These are phyloP conservation scores for Teleogryllus oceanicus DNA, from an alignment of 2,888 invertebrate genomes.

Conservation along the genomic window DNA sequence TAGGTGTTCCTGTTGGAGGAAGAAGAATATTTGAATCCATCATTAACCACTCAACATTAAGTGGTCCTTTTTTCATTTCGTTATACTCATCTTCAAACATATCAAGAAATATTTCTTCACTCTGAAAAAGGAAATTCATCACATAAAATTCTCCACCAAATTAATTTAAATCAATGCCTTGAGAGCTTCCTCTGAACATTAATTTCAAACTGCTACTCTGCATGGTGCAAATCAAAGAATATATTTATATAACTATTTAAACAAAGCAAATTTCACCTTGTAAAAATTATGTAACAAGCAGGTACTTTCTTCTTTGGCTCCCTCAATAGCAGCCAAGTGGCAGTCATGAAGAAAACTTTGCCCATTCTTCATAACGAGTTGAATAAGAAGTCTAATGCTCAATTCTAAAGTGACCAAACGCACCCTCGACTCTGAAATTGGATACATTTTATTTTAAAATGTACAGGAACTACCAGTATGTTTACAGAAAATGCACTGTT, in stretches of 20 bases:
- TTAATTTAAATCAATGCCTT: background rate
- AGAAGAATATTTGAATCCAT: constrained; percentile 94
- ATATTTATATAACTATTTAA: too few relatives aligned
- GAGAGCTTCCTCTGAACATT: too few relatives aligned
- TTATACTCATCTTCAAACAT: constrained; percentile 98
- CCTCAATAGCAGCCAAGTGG: constrained; percentile 65
- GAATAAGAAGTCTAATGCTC: constrained; percentile 73
- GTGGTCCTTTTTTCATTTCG: constrained; percentile 79
- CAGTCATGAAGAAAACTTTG: constrained; percentile 62
- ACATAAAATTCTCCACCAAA: background rate
- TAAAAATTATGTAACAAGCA: constrained; percentile 85
- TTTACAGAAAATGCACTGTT: background rate
- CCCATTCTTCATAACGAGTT: constrained; percentile 58
- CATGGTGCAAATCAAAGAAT: too few relatives aligned
- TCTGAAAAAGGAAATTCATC: constrained; percentile 49
- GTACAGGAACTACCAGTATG: background rate
- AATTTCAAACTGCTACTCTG: too few relatives aligned
- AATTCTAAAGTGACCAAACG: constrained; percentile 90
- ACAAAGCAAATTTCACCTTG: constrained; percentile 54
- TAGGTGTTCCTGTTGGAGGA: constrained; percentile 92
- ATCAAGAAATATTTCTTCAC: constrained; percentile 96
- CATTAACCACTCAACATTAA: constrained; percentile 92
- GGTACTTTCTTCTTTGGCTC: constrained; percentile 76
- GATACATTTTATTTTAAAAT: constrained; percentile 28
- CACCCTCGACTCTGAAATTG: constrained; percentile 69